Base-by-base conservation (phyloP, 2,797 vertebrate species). In the Botia almorhae region DNA sequence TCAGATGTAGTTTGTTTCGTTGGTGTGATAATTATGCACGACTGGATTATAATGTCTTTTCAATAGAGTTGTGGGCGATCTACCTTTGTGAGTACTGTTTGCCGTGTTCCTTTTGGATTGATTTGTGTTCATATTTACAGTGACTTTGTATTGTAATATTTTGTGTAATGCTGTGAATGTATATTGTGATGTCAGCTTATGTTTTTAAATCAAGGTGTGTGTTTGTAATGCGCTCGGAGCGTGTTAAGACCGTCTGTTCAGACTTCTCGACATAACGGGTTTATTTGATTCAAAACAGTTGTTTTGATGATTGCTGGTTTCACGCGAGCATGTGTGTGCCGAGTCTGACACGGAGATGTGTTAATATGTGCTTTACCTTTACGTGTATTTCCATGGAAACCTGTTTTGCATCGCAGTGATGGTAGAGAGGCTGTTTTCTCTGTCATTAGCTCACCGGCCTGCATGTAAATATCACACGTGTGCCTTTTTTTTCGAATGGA, bases 401-500 rank as follows among this genome's bases (percentile, higher is more conserved):
- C 60, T 64, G 71, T 75, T 86, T 84, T 83, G 81, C 85, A 84
- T 86, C 16, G 46, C 72, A 26, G 12, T 23, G 51, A 6, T 33
- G 6, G 33, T 16, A 48, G 61, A 68, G 23, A 58, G 19, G 26
- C 39, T 39, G 39, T 77, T 80, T 78, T 29, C 63, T 63, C 53
- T 21, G 48, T 48, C 21, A 2, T 12, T 51, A 67, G 13, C 21
- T 19, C 46, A 43, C 16, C 36, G 74, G 17, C 50, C 36, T 75
- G 39, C 53, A 82, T 76, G 73, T 76, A 82, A 81, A 81, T 71
- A n/a, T 29, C 29, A 13, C 39, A 10, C 51, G 36, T 21, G 36
- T 33, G 69, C 51, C 23, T 10, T 10, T 39, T 81, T 21, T 39
- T 71, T 63, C 48, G 71, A 53, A 81, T 83, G 65, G 48, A 81